These are phyloP conservation scores for Acipenser ruthenus DNA, from an alignment of 2,797 vertebrate genomes.

Conservation along the genomic window DNA sequence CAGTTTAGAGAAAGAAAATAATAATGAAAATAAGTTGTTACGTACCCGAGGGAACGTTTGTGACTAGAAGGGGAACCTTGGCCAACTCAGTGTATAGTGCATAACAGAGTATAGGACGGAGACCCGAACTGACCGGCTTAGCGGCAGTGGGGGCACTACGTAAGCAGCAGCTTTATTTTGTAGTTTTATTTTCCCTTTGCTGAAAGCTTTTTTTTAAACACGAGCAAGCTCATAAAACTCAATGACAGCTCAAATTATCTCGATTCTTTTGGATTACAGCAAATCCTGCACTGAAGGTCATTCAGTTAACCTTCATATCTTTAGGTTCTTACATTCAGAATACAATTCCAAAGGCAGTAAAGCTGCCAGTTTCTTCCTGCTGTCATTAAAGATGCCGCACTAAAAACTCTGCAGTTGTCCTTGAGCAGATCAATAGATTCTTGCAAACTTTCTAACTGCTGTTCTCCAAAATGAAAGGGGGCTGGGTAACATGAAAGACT, in stretches of 20 bases:
- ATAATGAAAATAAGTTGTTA: too few species aligned
- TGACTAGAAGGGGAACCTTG: too few species aligned
- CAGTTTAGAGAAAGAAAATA: too few species aligned
- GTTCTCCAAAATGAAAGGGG: background rate
- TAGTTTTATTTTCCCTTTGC: background rate
- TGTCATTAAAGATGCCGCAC: background rate
- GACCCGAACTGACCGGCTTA: too few species aligned
- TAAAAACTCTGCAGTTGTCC: background rate
- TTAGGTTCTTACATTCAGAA: background rate
- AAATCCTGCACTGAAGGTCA: background rate
- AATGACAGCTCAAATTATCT: background rate
- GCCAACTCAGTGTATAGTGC: too few species aligned
- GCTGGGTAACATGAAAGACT: background rate
- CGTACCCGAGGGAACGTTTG: too few species aligned
- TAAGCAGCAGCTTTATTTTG: too few species aligned
- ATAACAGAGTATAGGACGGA: too few species aligned
- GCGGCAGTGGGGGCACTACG: too few species aligned
- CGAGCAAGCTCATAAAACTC: background rate
- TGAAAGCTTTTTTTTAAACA: background rate
- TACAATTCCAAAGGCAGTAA: background rate
- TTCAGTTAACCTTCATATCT: background rate
- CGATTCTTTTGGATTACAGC: background rate
- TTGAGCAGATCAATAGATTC: constrained; percentile 6
- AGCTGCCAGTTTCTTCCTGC: background rate
- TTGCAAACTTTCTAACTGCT: constrained; percentile 3